Conservation (phyloP, 2,113 vertebrate species). For the Esox niger region DNA sequence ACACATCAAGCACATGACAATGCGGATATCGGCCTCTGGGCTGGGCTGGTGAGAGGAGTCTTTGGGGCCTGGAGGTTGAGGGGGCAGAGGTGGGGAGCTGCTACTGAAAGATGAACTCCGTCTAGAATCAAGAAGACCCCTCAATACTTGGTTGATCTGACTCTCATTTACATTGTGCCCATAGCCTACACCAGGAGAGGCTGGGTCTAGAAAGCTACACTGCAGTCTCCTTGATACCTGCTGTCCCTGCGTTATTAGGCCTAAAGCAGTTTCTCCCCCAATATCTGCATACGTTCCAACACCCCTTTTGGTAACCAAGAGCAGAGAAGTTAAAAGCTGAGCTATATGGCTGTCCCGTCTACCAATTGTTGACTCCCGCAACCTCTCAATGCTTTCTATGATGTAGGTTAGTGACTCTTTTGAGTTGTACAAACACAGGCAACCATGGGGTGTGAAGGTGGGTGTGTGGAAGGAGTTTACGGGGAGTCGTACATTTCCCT, state of each 20-base stretch:
- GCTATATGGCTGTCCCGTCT: constrained; percentile 82
- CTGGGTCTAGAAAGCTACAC: constrained; percentile 89
- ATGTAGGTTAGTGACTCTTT: constrained; percentile 94
- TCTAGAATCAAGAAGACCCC: constrained; percentile 85
- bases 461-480: constrained; percentile 96
- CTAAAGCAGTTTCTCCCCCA: constrained; percentile 88
- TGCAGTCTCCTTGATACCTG: constrained; percentile 89
- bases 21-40: constrained; percentile 83
- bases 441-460: constrained; percentile 93
- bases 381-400: constrained; percentile 92
- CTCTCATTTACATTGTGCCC: constrained; percentile 90
- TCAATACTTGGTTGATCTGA: constrained; percentile 91
- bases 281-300: constrained; percentile 78
- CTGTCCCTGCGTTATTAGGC: constrained; percentile 91
- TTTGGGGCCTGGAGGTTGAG: constrained; percentile 74
- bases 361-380: constrained; percentile 83
- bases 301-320: constrained; percentile 88
- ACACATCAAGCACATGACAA: constrained; percentile 94
- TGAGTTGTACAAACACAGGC: constrained; percentile 96
- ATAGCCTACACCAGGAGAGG: constrained; percentile 84
- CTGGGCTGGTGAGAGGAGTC: constrained; percentile 78
- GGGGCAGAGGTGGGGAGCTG: constrained; percentile 72
- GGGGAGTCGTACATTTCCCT: constrained; percentile 92
- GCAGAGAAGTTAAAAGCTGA: constrained; percentile 82
- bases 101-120: constrained; percentile 77